Base-by-base conservation (phyloP, 2,113 vertebrate species). In the Dicaeum eximium region DNA sequence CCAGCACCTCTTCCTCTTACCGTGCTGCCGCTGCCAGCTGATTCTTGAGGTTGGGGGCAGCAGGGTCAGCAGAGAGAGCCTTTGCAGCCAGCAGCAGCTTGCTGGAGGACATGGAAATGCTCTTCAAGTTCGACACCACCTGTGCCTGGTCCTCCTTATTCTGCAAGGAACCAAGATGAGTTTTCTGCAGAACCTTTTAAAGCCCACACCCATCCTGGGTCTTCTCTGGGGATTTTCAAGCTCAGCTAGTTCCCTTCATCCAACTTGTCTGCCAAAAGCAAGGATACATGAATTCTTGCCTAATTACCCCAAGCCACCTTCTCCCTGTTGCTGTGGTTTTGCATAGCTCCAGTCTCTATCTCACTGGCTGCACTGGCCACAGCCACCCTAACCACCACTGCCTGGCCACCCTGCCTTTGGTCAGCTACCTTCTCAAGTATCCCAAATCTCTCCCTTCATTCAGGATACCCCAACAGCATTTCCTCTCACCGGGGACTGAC, bases 31-130 rank as follows among this genome's bases (percentile, higher is more conserved):
- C 98, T 7, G 99, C 99, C n/a, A 99, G 98, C 94, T 99, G 99
- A 97, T 98, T 99, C 98, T 99, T 99, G 64, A 99, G 98, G 97
- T 99, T 99, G 66, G 99, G 99, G 7, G 99, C 98, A 11, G 98
- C 97, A 35, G 99, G 99, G 69, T 99, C 99, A 0, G 99, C 99
- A 38, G 99, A 99, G n/a, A 99, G 97, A 6, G 98, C 99, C 94
- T 99, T 99, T 74, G 99, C 99, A 22, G 99, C 98, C 90, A 99
- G 96, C 37, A 99, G 97, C 48, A 99, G 98, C 96, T 99, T 99
- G 97, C 99, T 99, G 88, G 99, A 99, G 37, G 99, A 99, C 99
- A 99, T 99, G 92, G 99, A 99, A 97, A 99, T 99, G 60, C 99
- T 99, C 98, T 99, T 99, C 95, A 99, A 97, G 97, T 99, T 99